Evolutionary conservation across 1,140 invertebrate species (phyloP), one percentile per base, ranked within the genome.

Genomic region (Meloidogyne hapla): DNA sequence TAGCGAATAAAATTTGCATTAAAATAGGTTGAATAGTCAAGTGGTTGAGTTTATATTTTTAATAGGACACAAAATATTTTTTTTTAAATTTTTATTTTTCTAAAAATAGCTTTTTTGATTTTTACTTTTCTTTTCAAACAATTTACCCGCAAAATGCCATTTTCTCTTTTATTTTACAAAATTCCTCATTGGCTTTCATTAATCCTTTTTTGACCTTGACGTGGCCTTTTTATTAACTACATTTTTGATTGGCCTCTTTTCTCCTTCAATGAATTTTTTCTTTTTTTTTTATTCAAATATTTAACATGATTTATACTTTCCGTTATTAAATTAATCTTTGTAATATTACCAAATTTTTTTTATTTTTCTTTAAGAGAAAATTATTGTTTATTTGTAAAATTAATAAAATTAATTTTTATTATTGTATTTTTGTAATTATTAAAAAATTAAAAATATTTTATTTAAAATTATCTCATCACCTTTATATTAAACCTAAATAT

Each of bases 1-100:
- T 56, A 56, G 48, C 48, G 48, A 56, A 56, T 56, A 56, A 56
- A 56, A 56, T 56, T 56, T 56, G 48, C 48, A 56, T 56, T 56
- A 56, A 56, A 56, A 56, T 56, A n/a, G 8, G 5, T n/a, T 48
- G 48, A 56, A 56, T 56, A 56, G 48, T 56, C 48, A 56, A 56
- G 48, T 56, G 33, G 9, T 38, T 38, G 33, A 38, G 13, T 45
- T 45, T n/a, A 33, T 33, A 33, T 56, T 56, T n/a, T 56, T n/a
- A n/a, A n/a, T n/a, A 56, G 48, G 48, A 56, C 48, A 33, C n/a
- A n/a, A 45, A 45, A 45, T 45, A 45, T 45, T 45, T 45, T 42
- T 42, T 42, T 42, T 42, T 45, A n/a, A 56, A n/a, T 56, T n/a
- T 48, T 56, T n/a, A n/a, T n/a, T n/a, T n/a, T 56, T n/a, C 48